phyloP scores from a whole-genome alignment of 2,113 vertebrate species.

The Cebidichthys violaceus region DNA sequence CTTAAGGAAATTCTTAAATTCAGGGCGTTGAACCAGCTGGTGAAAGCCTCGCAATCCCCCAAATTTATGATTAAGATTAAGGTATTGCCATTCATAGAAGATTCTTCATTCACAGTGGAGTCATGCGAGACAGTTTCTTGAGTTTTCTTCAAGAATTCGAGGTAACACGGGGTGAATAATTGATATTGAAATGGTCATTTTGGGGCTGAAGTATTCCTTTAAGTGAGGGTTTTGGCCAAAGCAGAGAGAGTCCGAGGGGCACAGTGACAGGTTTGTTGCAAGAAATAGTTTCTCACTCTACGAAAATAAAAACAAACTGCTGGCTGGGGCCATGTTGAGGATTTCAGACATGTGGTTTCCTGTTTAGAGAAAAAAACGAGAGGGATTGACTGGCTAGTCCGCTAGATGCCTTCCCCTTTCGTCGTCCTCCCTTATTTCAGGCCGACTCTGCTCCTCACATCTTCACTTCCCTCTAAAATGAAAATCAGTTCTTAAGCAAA shows the following conservation, averaged over 20 bases:
- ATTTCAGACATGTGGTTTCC: conserved; percentile 97
- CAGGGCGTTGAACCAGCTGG: not conserved
- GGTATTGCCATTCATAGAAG: not conserved
- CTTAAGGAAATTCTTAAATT: not conserved
- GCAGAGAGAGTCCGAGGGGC: conserved; percentile 33
- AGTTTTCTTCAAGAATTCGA: not conserved
- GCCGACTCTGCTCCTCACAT: conserved; percentile 41
- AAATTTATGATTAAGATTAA: not conserved
- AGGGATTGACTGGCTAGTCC: conserved; percentile 72
- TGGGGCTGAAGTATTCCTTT: not conserved
- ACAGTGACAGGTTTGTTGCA: conserved; percentile 73
- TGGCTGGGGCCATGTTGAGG: conserved; percentile 79
- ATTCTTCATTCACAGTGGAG: not conserved
- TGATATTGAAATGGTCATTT: not conserved
- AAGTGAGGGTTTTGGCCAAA: conserved; percentile 10
- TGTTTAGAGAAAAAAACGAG: conserved; percentile 88
- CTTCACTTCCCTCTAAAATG: conserved; percentile 73
- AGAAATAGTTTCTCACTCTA: conserved; percentile 67
- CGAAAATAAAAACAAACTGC: conserved; percentile 78
- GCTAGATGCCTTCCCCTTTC: conserved; percentile 19
- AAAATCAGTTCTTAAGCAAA: not conserved
- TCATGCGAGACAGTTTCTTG: not conserved
- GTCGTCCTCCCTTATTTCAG: conserved; percentile 14
- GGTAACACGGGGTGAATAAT: not conserved
- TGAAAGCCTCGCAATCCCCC: not conserved